phyloP scores from a whole-genome alignment of 1,140 invertebrate species.

The Listronotus oregonensis region DNA sequence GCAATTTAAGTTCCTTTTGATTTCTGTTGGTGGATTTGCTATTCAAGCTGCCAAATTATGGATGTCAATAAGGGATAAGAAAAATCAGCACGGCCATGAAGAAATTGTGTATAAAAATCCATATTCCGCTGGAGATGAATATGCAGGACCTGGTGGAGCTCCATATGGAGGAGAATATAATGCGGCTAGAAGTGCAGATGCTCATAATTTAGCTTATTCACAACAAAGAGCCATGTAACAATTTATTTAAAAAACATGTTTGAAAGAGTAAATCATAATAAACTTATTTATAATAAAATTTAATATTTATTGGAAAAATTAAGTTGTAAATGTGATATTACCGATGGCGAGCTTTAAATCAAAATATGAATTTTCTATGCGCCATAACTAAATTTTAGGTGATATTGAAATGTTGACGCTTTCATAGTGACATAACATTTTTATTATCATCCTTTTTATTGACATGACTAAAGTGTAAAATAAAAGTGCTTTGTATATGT shows the following conservation, averaged over 20 bases:
- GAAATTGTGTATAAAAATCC: slow-evolving; percentile 80
- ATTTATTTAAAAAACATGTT: background rate
- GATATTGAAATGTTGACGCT: too few species aligned
- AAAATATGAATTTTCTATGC: too few species aligned
- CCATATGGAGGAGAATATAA: slow-evolving; percentile 27
- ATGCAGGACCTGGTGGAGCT: slow-evolving; percentile 19
- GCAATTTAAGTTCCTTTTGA: slow-evolving; percentile 76
- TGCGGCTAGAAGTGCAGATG: slow-evolving; percentile 2
- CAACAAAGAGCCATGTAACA: slow-evolving; percentile 6
- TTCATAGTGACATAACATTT: too few species aligned
- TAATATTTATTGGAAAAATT: too few species aligned
- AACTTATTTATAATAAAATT: too few species aligned
- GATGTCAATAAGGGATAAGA: slow-evolving; percentile 64
- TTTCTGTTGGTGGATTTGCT: slow-evolving; percentile 68
- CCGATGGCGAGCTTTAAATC: too few species aligned
- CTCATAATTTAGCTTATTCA: slow-evolving; percentile 22
- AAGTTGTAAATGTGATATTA: background rate
- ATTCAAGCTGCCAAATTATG: slow-evolving; percentile 72
- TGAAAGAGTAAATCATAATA: background rate
- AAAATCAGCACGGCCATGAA: slow-evolving; percentile 73
- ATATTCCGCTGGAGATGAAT: slow-evolving; percentile 52
- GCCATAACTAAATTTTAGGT: too few species aligned
- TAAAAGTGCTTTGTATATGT: too few species aligned
- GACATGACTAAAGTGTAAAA: too few species aligned
- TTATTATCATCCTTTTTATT: too few species aligned